These are phyloP conservation scores for Entelurus aequoreus DNA, from an alignment of 2,113 vertebrate species.

Conservation along the genomic window DNA sequence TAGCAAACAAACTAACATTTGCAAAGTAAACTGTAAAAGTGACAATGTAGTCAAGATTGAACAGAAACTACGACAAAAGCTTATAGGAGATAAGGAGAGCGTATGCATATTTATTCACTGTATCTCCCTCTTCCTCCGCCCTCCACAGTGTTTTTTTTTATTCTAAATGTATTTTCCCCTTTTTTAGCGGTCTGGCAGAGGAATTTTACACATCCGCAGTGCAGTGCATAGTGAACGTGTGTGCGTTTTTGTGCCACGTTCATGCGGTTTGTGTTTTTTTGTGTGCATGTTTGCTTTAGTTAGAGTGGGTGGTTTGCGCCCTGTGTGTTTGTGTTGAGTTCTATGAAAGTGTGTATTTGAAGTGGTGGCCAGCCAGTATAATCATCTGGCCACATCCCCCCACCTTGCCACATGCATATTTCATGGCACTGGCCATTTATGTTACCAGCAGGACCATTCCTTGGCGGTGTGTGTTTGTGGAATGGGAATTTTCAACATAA, in stretches of 20 bases:
- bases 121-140: constrained; percentile 19
- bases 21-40: too few relatives aligned
- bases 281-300: constrained; percentile 44
- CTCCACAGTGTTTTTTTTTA: constrained; percentile 26
- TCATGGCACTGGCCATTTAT: constrained; percentile 46
- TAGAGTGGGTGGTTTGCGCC: constrained; percentile 1
- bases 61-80: too few relatives aligned
- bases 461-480: constrained; percentile 1
- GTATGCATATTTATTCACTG: background rate
- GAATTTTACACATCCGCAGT: constrained; percentile 59
- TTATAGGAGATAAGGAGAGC: background rate
- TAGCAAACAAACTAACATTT: too few relatives aligned
- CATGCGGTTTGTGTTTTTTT: constrained; percentile 30
- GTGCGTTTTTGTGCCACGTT: constrained; percentile 23
- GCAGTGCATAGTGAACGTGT: constrained; percentile 24
- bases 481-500: constrained; percentile 10
- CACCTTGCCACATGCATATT: constrained; percentile 45
- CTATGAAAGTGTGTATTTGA: constrained; percentile 4
- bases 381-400: constrained; percentile 34
- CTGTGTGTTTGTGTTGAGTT: constrained; percentile 22
- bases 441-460: constrained; percentile 25
- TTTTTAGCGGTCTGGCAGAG: constrained; percentile 29
- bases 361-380: constrained; percentile 39
- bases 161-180: constrained; percentile 42
- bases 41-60: too few relatives aligned